Evolutionary conservation across 2,888 invertebrate genomes (phyloP).

Genomic region (Scaptomyza parva): DNA sequence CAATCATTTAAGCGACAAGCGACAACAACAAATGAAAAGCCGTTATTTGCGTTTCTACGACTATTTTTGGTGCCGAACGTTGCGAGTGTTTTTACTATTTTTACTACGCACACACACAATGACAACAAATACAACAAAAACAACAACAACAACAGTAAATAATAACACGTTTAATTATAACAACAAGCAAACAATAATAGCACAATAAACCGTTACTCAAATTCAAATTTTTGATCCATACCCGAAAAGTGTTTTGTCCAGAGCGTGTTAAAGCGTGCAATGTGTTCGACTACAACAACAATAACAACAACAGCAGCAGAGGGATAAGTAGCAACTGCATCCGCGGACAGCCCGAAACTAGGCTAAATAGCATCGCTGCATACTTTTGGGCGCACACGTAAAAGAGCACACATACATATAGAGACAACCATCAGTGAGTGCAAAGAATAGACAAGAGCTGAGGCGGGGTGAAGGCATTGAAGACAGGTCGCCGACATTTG

Average conservation of each 20-base stretch:
- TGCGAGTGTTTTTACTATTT: constrained; percentile 68
- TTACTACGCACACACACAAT: constrained; percentile 38
- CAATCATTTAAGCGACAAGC: constrained; percentile 20
- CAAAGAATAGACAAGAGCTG: neutral
- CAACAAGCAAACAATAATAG: constrained; percentile 4
- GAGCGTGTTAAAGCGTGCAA: constrained; percentile 13
- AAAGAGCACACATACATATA: constrained; percentile 15
- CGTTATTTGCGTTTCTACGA: constrained; percentile 56
- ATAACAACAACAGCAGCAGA: constrained; percentile 11
- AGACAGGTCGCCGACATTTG: constrained; percentile 78
- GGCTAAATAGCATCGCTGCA: constrained; percentile 69
- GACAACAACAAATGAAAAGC: constrained; percentile 47
- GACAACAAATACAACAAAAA: too few relatives aligned
- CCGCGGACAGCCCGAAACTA: constrained; percentile 53
- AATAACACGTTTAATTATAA: constrained; percentile 1
- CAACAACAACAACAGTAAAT: constrained; percentile 14
- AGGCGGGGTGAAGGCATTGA: constrained; percentile 14
- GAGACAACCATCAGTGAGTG: neutral
- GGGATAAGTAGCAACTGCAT: constrained; percentile 17
- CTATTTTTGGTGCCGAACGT: constrained; percentile 67
- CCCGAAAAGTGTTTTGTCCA: constrained; percentile 5
- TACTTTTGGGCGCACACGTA: constrained; percentile 64
- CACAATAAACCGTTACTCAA: neutral
- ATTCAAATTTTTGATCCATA: neutral
- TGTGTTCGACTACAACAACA: constrained; percentile 18